Evolutionary conservation across 2,113 vertebrate species (phyloP), one percentile per base, ranked within the genome.

Genomic region (Pollimyrus isidori): DNA sequence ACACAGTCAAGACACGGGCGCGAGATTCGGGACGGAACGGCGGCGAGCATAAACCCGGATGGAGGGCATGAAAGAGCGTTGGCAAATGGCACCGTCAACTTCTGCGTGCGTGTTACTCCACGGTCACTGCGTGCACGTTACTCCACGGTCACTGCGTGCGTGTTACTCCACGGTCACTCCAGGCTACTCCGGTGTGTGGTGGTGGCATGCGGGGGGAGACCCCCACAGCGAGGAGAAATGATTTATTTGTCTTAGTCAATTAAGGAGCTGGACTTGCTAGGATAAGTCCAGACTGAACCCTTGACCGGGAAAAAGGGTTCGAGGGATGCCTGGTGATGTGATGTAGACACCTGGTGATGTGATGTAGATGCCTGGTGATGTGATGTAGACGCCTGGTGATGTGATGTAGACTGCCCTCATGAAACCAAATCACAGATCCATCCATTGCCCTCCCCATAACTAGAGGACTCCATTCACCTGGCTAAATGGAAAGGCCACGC

Each of bases 351-450:
- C 35, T 42, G 10, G 30, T 73, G 30, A 39, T 7, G 13, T 30
- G 10, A 35, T 13, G 30, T 15, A 4, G 35, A 15, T 4, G 19
- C 39, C 35, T 42, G 10, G 30, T 73, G 30, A 39, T 7, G 13
- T 30, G 10, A 35, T 13, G 30, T 15, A 4, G n/a, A n/a, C n/a
- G n/a, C n/a, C n/a, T n/a, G n/a, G n/a, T n/a, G n/a, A n/a, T n/a
- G n/a, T n/a, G n/a, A n/a, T n/a, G n/a, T n/a, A n/a, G 1, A 2
- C 42, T 3, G 0, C 17, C 2, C 11, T 15, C 0, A 4, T 76
- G 13, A 4, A 39, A 39, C 4, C 65, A 69, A 26, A 13, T 69
- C 69, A 76, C 69, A 15, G 30, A 39, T 1, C 39, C 13, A 35
- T 39, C 69, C 30, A 17, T 30, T 39, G 13, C 4, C 17, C 69